A percentile compares a stretch with the other conserved stretches of the same genome.
Conservation (phyloP, 2,797 vertebrate genomes). For the Lateolabrax maculatus region DNA sequence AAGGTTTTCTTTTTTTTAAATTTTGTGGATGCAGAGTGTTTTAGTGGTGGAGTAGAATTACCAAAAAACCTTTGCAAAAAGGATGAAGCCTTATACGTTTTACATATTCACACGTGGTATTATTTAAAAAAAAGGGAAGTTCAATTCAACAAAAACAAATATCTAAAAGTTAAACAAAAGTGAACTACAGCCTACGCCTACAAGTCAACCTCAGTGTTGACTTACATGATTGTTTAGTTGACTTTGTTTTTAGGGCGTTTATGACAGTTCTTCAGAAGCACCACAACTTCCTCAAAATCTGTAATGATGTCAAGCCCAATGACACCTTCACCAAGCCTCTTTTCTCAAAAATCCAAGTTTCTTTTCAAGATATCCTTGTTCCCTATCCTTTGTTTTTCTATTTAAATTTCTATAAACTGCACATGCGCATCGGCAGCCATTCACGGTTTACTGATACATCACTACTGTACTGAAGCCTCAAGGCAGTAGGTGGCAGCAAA, state of each 20-base stretch:
- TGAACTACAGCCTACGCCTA: not conserved
- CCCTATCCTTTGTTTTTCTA: no score
- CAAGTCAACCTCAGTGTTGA: not conserved
- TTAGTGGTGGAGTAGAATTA: no score
- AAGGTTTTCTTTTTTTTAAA: no score
- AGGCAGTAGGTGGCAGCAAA: constrained; percentile 71
- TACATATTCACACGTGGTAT: no score
- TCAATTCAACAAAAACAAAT: not conserved
- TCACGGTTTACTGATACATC: not conserved
- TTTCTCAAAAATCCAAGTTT: not conserved
- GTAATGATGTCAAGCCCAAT: not conserved
- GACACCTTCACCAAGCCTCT: not conserved
- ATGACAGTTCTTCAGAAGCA: not conserved
- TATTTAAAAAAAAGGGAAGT: no score
- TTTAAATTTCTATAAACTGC: no score
- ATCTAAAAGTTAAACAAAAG: not conserved
- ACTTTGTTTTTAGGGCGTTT: not conserved
- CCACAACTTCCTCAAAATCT: no score
- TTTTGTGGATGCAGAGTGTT: no score
- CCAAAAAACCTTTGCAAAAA: no score
- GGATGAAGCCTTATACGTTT: no score
- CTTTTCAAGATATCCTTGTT: not conserved
- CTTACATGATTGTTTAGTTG: not conserved
- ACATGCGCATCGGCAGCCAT: not conserved
- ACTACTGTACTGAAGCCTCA: constrained; percentile 2